Evolutionary conservation across 2,113 vertebrate genomes (phyloP), one percentile per base, ranked within the genome.

Genomic region (Pelodiscus sinensis): DNA sequence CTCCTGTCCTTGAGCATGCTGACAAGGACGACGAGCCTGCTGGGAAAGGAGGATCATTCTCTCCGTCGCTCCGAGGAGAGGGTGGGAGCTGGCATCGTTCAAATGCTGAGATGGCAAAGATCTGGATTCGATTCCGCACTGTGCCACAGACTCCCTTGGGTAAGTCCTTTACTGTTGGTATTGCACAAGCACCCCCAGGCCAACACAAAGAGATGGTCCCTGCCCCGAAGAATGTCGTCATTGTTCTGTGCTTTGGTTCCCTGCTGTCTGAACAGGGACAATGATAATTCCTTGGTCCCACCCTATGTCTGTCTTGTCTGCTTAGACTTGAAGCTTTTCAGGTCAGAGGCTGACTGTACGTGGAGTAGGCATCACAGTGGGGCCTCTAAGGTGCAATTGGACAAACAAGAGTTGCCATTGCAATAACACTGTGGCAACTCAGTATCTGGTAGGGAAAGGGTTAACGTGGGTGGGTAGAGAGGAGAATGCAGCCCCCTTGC

Each of bases 371-470:
- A 44, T 44, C 44, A 44, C 44, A 44, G 44, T 44, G 44, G 6
- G 44, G n/a, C 18, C 16, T 71, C 65, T 71, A 5, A 21, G 65
- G n/a, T n/a, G 18, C 65, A 71, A 35, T 21, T 71, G 31, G n/a
- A 77, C 38, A 50, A 14, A 25, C 86, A 4, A 0, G 52, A 25
- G 5, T 9, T 2, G 6, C 31, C 16, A 0, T 0, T 0, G 9
- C 25, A 13, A 0, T 0, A 77, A 38, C 9, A 1, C 3, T 44
- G 44, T 2, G 1, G 0, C 27, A 4, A 51, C n/a, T 73, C 31
- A 38, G 68, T 73, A 19, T 8, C 35, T 3, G 13, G 9, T 2
- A 11, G 50, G 60, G 73, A 4, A 44, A 1, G 68, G 1, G 75
- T 13, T 78, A 19, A 71, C 1, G 2, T 27, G 3, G 7, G 1